Percentiles rank a stretch among this genome's conserved stretches.
Conservation (phyloP, 2,797 vertebrate species). For the Schizothorax lantsangensis region DNA sequence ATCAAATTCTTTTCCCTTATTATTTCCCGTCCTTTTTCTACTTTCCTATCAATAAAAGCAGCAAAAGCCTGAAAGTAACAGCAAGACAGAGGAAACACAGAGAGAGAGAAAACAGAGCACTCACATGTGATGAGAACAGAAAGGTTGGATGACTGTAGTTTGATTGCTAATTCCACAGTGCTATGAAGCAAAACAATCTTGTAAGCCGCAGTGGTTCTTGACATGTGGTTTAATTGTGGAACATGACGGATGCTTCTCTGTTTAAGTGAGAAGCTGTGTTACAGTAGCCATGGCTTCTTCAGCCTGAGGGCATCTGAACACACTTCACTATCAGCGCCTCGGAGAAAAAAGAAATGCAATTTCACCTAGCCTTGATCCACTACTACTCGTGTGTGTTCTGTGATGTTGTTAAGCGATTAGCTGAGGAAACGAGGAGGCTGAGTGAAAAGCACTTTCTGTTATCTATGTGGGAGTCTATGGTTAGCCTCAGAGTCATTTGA, state of each 20-base stretch:
- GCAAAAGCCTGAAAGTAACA: conserved; percentile 6
- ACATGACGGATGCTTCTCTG: conserved; percentile 29
- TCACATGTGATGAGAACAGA: background rate
- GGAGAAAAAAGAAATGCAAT: conserved; percentile 31
- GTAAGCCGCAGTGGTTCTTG: conserved; percentile 21
- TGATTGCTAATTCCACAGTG: conserved; percentile 35
- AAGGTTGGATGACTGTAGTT: conserved; percentile 20
- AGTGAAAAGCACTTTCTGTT: conserved; percentile 21
- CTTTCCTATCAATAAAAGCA: background rate
- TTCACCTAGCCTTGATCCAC: conserved; percentile 49
- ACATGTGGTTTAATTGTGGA: conserved; percentile 30
- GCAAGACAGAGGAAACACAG: background rate
- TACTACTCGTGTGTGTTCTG: conserved; percentile 15
- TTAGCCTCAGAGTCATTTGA: conserved; percentile 42
- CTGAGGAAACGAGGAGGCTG: conserved; percentile 21
- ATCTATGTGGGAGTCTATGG: conserved; percentile 40
- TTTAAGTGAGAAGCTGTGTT: conserved; percentile 19
- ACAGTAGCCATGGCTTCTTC: conserved; percentile 25
- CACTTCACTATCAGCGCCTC: conserved; percentile 28
- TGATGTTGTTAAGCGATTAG: conserved; percentile 40
- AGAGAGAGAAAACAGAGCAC: conserved; percentile 4
- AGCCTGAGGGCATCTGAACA: conserved; percentile 25
- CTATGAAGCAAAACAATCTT: conserved; percentile 48
- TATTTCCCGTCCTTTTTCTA: background rate
- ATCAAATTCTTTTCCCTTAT: background rate